These are phyloP conservation scores for Protodeltote pygarga DNA, from an alignment of 2,888 invertebrate genomes.

Conservation along the genomic window DNA sequence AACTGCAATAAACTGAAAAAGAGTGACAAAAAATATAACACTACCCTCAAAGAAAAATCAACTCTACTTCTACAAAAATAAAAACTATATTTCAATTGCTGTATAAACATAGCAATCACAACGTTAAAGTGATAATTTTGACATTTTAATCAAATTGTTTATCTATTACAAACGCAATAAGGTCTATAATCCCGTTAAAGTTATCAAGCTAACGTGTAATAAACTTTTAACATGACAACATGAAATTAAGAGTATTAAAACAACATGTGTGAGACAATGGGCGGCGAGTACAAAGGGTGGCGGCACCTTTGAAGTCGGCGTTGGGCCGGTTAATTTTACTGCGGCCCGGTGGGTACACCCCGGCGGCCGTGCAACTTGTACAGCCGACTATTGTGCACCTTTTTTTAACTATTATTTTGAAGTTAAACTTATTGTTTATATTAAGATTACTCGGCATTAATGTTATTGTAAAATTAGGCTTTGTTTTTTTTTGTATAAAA, in stretches of 20 bases:
- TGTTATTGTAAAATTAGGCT: neutral
- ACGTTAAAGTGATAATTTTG: slow-evolving; percentile 18
- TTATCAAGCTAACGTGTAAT: slow-evolving; percentile 55
- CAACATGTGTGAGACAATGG: slow-evolving; percentile 82
- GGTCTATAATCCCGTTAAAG: slow-evolving; percentile 41
- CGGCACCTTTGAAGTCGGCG: slow-evolving; percentile 75
- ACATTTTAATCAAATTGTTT: slow-evolving; percentile 8
- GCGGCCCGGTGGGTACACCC: slow-evolving; percentile 59
- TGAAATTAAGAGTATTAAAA: slow-evolving; percentile 80
- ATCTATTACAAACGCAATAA: slow-evolving; percentile 37
- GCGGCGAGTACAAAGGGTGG: slow-evolving; percentile 74
- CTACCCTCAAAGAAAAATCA: slow-evolving; percentile 5
- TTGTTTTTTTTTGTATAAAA: neutral
- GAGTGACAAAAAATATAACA: slow-evolving; percentile 34
- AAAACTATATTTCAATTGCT: neutral
- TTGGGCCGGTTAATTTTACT: slow-evolving; percentile 73
- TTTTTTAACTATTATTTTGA: slow-evolving; percentile 42
- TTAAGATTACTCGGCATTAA: slow-evolving; percentile 3
- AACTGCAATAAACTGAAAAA: slow-evolving; percentile 49
- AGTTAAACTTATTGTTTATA: too few species aligned
- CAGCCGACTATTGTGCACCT: slow-evolving; percentile 51
- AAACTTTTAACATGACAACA: slow-evolving; percentile 84
- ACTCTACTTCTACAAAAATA: neutral
- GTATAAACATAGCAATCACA: neutral
- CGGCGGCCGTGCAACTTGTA: slow-evolving; percentile 26